Percentiles rank a stretch among this genome's conserved stretches.
Evolutionary conservation across 2,888 invertebrate species (phyloP).

Genomic region (Aplocera efformata): DNA sequence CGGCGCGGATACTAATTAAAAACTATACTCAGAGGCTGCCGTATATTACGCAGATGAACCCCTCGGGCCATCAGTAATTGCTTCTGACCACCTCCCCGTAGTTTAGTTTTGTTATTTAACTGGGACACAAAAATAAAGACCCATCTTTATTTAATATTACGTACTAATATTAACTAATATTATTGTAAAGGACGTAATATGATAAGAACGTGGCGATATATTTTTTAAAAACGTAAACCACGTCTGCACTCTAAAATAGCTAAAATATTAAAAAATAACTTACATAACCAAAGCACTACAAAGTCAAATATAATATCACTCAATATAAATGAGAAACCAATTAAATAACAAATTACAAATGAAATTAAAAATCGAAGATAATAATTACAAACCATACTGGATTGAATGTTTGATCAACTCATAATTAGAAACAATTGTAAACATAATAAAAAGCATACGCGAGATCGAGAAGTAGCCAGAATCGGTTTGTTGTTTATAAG

Average conservation of each 20-base stretch:
- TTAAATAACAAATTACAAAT: constrained; percentile 72
- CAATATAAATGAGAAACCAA: constrained; percentile 64
- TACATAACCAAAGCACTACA: too few species aligned
- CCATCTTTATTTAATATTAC: too few species aligned
- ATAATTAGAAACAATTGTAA: constrained; percentile 77
- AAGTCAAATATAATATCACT: constrained; percentile 30
- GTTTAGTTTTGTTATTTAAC: constrained; percentile 55
- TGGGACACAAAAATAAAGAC: constrained; percentile 12
- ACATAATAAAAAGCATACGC: constrained; percentile 65
- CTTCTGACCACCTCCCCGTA: constrained; percentile 61
- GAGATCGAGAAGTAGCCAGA: constrained; percentile 61
- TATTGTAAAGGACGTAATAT: too few species aligned
- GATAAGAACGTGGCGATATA: too few species aligned
- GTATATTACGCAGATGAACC: constrained; percentile 62
- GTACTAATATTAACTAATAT: too few species aligned
- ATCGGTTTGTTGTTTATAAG: constrained; percentile 65
- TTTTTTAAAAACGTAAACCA: too few species aligned
- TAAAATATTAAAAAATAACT: too few species aligned
- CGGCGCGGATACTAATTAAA: constrained; percentile 74
- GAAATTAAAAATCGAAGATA: constrained; percentile 61
- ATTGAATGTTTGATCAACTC: constrained; percentile 72
- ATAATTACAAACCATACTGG: constrained; percentile 72
- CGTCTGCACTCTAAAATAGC: too few species aligned
- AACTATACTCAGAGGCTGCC: constrained; percentile 64
- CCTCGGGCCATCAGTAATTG: constrained; percentile 60